Conservation (phyloP, 2,888 invertebrate species). For the Carabus problematicus region DNA sequence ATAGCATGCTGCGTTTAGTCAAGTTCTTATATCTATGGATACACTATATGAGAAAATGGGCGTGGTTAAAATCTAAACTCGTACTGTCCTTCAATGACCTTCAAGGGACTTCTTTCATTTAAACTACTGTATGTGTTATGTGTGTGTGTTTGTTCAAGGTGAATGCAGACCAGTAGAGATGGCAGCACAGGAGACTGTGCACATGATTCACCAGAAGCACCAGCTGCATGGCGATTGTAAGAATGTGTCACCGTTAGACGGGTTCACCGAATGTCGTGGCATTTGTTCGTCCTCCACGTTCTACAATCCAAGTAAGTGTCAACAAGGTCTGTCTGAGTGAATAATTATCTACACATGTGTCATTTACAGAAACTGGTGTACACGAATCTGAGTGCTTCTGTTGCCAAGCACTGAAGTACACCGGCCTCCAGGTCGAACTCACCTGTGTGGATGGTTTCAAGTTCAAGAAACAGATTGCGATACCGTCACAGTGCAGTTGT, state of each 20-base stretch:
- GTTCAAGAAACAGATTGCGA: conserved; percentile 53
- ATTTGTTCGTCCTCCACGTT: conserved; percentile 72
- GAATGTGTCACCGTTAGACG: conserved; percentile 66
- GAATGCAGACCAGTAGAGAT: conserved; percentile 66
- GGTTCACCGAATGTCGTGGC: conserved; percentile 76
- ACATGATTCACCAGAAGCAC: conserved; percentile 62
- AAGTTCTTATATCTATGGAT: too few relatives aligned
- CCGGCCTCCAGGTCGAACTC: conserved; percentile 53
- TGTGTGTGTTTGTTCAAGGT: conserved; percentile 55
- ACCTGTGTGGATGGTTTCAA: conserved; percentile 55
- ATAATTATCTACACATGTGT: too few relatives aligned
- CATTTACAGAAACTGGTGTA: conserved; percentile 60
- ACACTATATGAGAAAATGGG: too few relatives aligned
- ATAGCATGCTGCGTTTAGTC: too few relatives aligned
- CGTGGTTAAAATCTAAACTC: too few relatives aligned
- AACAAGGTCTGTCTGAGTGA: too few relatives aligned
- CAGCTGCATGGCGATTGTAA: conserved; percentile 68
- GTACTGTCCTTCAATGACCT: too few relatives aligned
- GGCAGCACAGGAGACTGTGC: conserved; percentile 63
- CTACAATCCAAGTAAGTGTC: conserved; percentile 69
- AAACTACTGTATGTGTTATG: background rate
- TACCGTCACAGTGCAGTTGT: conserved; percentile 57
- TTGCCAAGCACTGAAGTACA: conserved; percentile 57
- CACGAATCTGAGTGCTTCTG: conserved; percentile 67
- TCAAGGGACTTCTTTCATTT: too few relatives aligned